These are phyloP conservation scores for Neodontobutis hainanensis DNA, from an alignment of 2,113 vertebrate genomes.

Conservation along the genomic window DNA sequence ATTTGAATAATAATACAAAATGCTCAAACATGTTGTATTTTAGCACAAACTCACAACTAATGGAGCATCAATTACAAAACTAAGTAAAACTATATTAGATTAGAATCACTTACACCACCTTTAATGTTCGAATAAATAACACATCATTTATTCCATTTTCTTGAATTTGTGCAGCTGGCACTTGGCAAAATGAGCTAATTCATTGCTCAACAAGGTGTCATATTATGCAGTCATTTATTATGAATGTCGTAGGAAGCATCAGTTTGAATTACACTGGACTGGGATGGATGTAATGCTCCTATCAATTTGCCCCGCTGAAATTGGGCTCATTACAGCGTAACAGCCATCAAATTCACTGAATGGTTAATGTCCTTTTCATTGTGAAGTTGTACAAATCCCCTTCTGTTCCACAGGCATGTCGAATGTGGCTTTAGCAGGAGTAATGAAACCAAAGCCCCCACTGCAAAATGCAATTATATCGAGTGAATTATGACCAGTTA, in stretches of 20 bases:
- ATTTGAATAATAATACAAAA: no score
- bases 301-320: constrained; percentile 47
- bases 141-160: constrained; percentile 4
- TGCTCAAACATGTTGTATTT: no score
- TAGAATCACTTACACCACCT: constrained; percentile 3
- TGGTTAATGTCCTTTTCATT: constrained; percentile 59
- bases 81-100: neutral
- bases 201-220: constrained; percentile 31
- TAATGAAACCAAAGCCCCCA: constrained; percentile 51
- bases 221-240: constrained; percentile 14
- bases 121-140: constrained; percentile 37
- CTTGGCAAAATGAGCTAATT: constrained; percentile 21
- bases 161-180: neutral
- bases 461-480: constrained; percentile 60
- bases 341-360: constrained; percentile 51
- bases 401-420: constrained; percentile 52
- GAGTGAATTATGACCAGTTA: constrained; percentile 49
- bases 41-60: no score
- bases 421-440: constrained; percentile 57
- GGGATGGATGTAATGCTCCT: constrained; percentile 29
- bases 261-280: constrained; percentile 7
- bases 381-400: constrained; percentile 57
- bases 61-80: neutral
- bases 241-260: constrained; percentile 21
- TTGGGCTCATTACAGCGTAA: constrained; percentile 51